These are phyloP conservation scores for Calephelis nemesis DNA, from an alignment of 1,140 invertebrate species.

Conservation along the genomic window DNA sequence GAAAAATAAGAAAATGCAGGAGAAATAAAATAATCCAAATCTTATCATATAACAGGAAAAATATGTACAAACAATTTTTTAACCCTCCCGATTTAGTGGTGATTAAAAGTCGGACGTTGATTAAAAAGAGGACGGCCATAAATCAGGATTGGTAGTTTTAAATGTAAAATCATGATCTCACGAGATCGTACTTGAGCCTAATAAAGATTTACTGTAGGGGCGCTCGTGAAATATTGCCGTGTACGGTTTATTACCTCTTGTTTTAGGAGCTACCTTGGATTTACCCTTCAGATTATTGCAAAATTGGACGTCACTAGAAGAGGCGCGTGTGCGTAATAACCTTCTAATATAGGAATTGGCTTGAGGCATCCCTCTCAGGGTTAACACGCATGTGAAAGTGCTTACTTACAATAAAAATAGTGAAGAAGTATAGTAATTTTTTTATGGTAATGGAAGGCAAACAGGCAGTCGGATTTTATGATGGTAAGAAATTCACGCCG, in stretches of 20 bases:
- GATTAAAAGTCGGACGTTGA: too few relatives aligned
- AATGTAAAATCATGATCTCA: neutral
- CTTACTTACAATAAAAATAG: too few relatives aligned
- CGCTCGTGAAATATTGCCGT: neutral
- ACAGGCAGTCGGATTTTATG: too few relatives aligned
- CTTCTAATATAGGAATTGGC: neutral
- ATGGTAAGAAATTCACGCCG: too few relatives aligned
- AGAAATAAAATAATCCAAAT: too few relatives aligned
- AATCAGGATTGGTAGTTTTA: neutral
- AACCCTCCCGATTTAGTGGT: too few relatives aligned
- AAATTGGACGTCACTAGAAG: neutral
- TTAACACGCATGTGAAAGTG: neutral
- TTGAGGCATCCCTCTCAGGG: neutral
- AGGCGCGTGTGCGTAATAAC: neutral
- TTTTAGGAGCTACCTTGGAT: slow-evolving; percentile 5
- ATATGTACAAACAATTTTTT: too few relatives aligned
- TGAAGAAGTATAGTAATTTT: too few relatives aligned
- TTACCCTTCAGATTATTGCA: slow-evolving; percentile 5
- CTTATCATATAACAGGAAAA: too few relatives aligned
- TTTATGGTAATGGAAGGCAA: too few relatives aligned
- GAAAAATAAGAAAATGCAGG: too few relatives aligned
- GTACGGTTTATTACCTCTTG: neutral
- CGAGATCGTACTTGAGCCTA: neutral
- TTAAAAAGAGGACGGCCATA: too few relatives aligned
- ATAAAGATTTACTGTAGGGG: slow-evolving; percentile 1